Conservation (phyloP, 2,113 vertebrate species). For the Rhynchomys soricoides region DNA sequence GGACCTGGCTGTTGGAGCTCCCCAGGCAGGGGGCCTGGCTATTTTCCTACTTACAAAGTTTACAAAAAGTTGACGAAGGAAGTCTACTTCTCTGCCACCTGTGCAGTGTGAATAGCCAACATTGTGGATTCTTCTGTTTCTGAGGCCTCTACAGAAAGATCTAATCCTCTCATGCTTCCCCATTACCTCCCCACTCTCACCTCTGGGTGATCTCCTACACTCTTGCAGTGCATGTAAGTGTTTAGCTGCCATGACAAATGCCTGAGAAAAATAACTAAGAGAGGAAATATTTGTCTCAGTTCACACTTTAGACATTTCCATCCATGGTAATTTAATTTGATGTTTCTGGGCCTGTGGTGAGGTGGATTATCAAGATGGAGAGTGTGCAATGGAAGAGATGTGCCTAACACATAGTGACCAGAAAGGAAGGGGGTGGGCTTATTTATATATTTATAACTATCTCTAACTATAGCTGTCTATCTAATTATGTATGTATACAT, state of each 20-base stretch:
- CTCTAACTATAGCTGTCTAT: too few species aligned
- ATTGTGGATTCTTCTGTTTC: background rate
- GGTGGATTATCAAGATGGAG: too few species aligned
- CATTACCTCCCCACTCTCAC: background rate
- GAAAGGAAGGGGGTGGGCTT: background rate
- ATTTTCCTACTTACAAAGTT: too few species aligned
- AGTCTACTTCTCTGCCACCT: too few species aligned
- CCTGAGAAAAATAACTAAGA: background rate
- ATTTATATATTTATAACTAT: too few species aligned
- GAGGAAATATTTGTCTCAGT: background rate
- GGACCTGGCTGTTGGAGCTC: too few species aligned
- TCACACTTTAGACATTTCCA: background rate
- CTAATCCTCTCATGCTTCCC: background rate
- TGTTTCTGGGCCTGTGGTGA: background rate
- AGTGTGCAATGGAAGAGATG: background rate
- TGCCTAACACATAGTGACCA: background rate
- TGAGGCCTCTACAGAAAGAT: slow-evolving; percentile 14
- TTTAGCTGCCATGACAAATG: background rate
- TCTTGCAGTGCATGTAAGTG: background rate
- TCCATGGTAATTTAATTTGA: background rate
- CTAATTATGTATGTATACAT: too few species aligned
- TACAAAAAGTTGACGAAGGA: too few species aligned
- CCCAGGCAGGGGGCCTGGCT: too few species aligned
- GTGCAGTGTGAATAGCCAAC: too few species aligned
- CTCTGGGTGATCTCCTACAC: background rate